Conservation (phyloP, 1,140 invertebrate species). For the Andrena cerasifolii region DNA sequence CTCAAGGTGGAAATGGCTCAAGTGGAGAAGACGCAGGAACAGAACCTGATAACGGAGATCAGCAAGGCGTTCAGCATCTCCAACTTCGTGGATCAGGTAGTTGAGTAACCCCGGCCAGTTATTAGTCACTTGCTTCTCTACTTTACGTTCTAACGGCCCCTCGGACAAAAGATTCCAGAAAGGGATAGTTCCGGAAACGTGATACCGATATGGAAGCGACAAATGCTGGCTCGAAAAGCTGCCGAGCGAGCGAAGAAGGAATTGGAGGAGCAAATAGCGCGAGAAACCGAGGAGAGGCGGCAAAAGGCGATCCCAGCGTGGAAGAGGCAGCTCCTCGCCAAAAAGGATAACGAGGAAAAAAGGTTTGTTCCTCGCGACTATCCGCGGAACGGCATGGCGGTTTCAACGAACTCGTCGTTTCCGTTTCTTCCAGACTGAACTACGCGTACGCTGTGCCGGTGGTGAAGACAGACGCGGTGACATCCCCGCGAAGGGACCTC, state of each 20-base stretch:
- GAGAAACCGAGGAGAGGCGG: conserved; percentile 92
- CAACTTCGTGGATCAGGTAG: conserved; percentile 94
- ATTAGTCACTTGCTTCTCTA: background rate
- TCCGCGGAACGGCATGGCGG: background rate
- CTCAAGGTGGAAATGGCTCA: conserved; percentile 93
- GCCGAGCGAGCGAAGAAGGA: conserved; percentile 96
- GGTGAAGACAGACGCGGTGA: conserved; percentile 73
- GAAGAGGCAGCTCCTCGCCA: conserved; percentile 93
- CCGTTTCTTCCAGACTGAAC: conserved; percentile 26
- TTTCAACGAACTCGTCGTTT: no score
- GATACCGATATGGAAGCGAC: conserved; percentile 96
- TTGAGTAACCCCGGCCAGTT: background rate
- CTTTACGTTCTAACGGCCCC: background rate
- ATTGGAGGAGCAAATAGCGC: conserved; percentile 91
- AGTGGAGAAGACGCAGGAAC: conserved; percentile 89
- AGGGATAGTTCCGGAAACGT: conserved; percentile 93
- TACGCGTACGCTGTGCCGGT: conserved; percentile 30
- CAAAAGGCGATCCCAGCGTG: conserved; percentile 94
- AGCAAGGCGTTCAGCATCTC: conserved; percentile 92
- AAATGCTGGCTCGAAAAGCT: conserved; percentile 96
- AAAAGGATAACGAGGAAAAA: conserved; percentile 89
- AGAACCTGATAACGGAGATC: conserved; percentile 91
- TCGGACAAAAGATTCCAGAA: conserved; percentile 90
- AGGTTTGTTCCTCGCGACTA: conserved; percentile 81
- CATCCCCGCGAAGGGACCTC: conserved; percentile 50